Evolutionary conservation across 2,888 invertebrate genomes (phyloP).

Genomic region (Ypsolopha sequella): DNA sequence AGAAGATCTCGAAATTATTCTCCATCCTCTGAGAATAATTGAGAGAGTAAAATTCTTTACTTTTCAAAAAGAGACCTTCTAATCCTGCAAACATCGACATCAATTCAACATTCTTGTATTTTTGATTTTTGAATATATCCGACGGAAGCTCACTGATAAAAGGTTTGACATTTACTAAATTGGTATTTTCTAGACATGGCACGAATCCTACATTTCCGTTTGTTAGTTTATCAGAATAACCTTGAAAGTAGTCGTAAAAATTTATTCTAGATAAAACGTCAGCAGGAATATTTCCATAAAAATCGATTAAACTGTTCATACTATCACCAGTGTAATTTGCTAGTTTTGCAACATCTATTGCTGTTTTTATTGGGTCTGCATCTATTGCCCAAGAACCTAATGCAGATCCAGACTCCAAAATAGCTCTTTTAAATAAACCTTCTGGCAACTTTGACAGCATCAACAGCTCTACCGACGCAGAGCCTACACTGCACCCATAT

Average conservation of each 20-base stretch:
- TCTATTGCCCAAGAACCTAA: conserved; percentile 20
- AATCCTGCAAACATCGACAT: conserved; percentile 19
- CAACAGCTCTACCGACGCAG: conserved; percentile 1
- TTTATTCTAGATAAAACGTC: conserved; percentile 15
- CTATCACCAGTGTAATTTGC: neutral
- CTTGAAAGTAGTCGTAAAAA: conserved; percentile 16
- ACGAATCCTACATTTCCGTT: conserved; percentile 23
- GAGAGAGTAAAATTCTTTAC: conserved; percentile 17
- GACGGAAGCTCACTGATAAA: conserved; percentile 16
- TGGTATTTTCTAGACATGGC: conserved; percentile 21
- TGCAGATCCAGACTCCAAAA: conserved; percentile 20
- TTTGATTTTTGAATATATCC: conserved; percentile 13
- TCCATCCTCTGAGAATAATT: conserved; percentile 23
- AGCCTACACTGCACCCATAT: conserved; percentile 2
- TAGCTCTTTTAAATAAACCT: conserved; percentile 7
- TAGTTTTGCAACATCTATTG: conserved; percentile 12
- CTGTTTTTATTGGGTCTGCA: conserved; percentile 19
- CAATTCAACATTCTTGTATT: conserved; percentile 18
- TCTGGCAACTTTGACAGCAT: neutral
- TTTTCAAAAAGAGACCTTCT: conserved; percentile 22
- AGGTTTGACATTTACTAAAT: conserved; percentile 9
- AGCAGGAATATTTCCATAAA: conserved; percentile 15
- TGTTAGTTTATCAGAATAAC: conserved; percentile 13
- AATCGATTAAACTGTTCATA: conserved; percentile 8
- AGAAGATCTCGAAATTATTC: conserved; percentile 19